Evolutionary conservation across 2,888 invertebrate species (phyloP), one percentile per base, ranked within the genome.

Genomic region (Dryadula phaetusa): DNA sequence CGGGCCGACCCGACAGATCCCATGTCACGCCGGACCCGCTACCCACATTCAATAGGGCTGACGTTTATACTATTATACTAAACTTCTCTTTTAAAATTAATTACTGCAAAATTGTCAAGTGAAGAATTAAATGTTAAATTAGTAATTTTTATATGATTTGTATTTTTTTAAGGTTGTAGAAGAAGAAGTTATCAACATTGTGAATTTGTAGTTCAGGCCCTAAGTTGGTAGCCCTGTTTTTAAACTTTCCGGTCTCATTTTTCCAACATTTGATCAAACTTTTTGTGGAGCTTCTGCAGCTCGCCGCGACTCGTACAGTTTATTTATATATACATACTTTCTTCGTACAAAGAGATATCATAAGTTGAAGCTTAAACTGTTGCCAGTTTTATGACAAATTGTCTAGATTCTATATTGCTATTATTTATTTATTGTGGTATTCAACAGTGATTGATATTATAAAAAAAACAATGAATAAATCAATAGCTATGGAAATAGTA

Each of bases 1-100:
- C 62, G 61, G 66, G 66, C 66, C 66, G 66, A 56, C 34, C 44
- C 66, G 66, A 66, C 66, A 37, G 62, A 62, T 62, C 62, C 62
- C 62, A 62, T 62, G 66, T 66, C 66, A 54, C 54, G 62, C 54
- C 66, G 62, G 42, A 62, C 58, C 64, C 34, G 62, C 56, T 56
- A 18, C 64, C 56, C 58, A 20, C 20, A 32, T 47, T 2, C 49
- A 12, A n/a, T 47, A 64, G 64, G 64, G 64, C 42, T 65, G 64
- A 12, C 58, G 40, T 25, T n/a, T 22, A 16, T 56, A 56, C 22
- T 25, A 16, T 56, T 40, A 22, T 40, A 56, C 37, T 40, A 56
- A 8, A 5, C n/a, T 52, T 28, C 32, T 28, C 52, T 10, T 28
- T 28, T 52, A 28, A 16, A 49, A 32, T 32, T 16, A 10, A 52